phyloP scores from a whole-genome alignment of 1,140 invertebrate species.

The Bacillus rossius region DNA sequence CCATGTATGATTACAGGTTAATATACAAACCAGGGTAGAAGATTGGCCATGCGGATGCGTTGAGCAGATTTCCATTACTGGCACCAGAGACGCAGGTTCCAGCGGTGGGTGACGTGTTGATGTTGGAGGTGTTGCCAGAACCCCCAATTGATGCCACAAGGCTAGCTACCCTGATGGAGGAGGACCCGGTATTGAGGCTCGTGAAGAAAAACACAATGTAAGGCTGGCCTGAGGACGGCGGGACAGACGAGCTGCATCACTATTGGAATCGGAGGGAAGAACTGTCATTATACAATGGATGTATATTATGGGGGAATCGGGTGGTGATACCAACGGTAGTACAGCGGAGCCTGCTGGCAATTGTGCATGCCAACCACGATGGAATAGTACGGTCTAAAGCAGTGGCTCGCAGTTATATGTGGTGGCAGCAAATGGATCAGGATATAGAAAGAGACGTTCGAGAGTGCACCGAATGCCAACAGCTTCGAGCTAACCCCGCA shows the following conservation, averaged over 20 bases:
- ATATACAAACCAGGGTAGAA: slow-evolving; percentile 11
- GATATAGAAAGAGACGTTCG: slow-evolving; percentile 35
- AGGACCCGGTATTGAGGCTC: background rate
- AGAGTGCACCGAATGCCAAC: slow-evolving; percentile 14
- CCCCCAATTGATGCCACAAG: background rate
- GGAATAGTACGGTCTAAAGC: slow-evolving; percentile 43
- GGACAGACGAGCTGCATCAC: background rate
- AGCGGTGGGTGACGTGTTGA: background rate
- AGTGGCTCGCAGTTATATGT: slow-evolving; percentile 38
- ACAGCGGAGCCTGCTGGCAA: slow-evolving; percentile 23
- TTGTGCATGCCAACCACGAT: slow-evolving; percentile 40
- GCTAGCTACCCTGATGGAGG: background rate
- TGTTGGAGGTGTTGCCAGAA: background rate
- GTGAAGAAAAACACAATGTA: background rate
- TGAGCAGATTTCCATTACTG: slow-evolving; percentile 5
- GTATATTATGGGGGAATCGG: slow-evolving; percentile 15
- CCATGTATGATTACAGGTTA: slow-evolving; percentile 20
- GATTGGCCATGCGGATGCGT: slow-evolving; percentile 18
- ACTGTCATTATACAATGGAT: background rate
- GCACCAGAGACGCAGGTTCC: background rate
- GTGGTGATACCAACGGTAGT: slow-evolving; percentile 30
- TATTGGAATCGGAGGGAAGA: background rate
- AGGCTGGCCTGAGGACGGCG: background rate
- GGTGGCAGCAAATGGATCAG: slow-evolving; percentile 42
- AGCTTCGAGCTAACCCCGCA: slow-evolving; percentile 13